phyloP scores from a whole-genome alignment of 2,888 invertebrate genomes.

The Pterobdella sp. region DNA sequence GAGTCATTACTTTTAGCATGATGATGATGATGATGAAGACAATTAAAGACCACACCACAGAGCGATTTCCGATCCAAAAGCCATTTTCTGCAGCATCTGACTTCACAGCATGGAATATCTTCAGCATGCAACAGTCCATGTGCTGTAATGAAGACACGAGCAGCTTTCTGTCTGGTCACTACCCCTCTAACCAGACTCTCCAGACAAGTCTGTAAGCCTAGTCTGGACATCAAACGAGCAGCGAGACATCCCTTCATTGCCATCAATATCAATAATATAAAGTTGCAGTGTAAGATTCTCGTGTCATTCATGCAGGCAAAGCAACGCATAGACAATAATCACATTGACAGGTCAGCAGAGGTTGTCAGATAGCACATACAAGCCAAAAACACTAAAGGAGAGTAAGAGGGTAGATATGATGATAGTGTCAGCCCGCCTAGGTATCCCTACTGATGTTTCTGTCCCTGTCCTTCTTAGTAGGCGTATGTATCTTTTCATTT shows the following conservation, averaged over 20 bases:
- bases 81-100: slow-evolving; percentile 85
- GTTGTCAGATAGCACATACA: slow-evolving; percentile 40
- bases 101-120: slow-evolving; percentile 77
- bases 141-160: slow-evolving; percentile 92
- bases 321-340: too few species aligned
- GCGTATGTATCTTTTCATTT: too few species aligned
- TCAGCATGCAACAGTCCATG: slow-evolving; percentile 74
- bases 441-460: slow-evolving; percentile 45
- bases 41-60: not conserved
- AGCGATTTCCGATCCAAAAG: slow-evolving; percentile 84
- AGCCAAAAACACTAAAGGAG: slow-evolving; percentile 37
- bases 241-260: slow-evolving; percentile 73
- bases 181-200: slow-evolving; percentile 83
- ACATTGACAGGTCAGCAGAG: slow-evolving; percentile 42
- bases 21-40: too few species aligned
- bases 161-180: slow-evolving; percentile 87
- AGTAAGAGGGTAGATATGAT: slow-evolving; percentile 35
- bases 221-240: slow-evolving; percentile 70
- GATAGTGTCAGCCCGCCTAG: slow-evolving; percentile 38
- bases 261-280: slow-evolving; percentile 61
- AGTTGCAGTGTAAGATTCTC: slow-evolving; percentile 69
- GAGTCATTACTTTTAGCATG: too few species aligned
- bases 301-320: too few species aligned
- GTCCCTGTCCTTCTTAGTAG: slow-evolving; percentile 45
- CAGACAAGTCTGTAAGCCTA: slow-evolving; percentile 68